A percentile compares a stretch with the other conserved stretches of the same genome.
These are phyloP conservation scores for Emys orbicularis DNA, from an alignment of 2,797 vertebrate genomes.

Conservation along the genomic window DNA sequence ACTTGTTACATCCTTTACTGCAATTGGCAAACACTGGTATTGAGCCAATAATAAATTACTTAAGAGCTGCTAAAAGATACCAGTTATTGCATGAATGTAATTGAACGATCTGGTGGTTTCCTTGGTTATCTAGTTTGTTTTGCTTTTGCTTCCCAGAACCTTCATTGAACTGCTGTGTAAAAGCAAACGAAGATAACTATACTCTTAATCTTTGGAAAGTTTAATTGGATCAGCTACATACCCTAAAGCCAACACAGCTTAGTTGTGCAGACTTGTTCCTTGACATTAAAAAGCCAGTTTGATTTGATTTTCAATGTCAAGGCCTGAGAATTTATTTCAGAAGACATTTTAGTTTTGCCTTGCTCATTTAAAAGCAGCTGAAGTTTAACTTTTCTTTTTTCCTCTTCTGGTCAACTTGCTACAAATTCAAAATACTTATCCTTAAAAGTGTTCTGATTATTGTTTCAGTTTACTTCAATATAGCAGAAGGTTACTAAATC, in stretches of 20 bases:
- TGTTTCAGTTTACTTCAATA: background rate
- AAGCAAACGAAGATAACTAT: slow-evolving; percentile 34
- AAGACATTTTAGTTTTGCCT: background rate
- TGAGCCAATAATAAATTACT: background rate
- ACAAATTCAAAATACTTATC: background rate
- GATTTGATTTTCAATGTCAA: background rate
- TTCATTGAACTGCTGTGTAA: background rate
- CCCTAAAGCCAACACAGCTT: slow-evolving; percentile 28
- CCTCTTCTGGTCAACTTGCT: background rate
- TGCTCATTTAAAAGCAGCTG: background rate
- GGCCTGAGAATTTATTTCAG: background rate
- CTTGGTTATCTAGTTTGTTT: slow-evolving; percentile 1
- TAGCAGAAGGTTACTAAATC: background rate
- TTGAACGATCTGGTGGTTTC: background rate
- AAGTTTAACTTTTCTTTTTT: background rate
- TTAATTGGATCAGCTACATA: slow-evolving; percentile 36
- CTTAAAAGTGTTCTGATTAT: background rate
- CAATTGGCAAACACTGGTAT: slow-evolving; percentile 1
- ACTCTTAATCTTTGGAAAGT: slow-evolving; percentile 28
- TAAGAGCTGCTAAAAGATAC: slow-evolving; percentile 11
- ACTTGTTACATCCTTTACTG: background rate
- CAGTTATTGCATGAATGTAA: slow-evolving; percentile 6
- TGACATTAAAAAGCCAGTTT: background rate
- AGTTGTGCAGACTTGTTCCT: slow-evolving; percentile 16
- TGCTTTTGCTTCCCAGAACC: background rate